Percentiles rank a stretch among this genome's conserved stretches.
phyloP scores from a whole-genome alignment of 1,140 invertebrate genomes.

The Nasonia vitripennis region DNA sequence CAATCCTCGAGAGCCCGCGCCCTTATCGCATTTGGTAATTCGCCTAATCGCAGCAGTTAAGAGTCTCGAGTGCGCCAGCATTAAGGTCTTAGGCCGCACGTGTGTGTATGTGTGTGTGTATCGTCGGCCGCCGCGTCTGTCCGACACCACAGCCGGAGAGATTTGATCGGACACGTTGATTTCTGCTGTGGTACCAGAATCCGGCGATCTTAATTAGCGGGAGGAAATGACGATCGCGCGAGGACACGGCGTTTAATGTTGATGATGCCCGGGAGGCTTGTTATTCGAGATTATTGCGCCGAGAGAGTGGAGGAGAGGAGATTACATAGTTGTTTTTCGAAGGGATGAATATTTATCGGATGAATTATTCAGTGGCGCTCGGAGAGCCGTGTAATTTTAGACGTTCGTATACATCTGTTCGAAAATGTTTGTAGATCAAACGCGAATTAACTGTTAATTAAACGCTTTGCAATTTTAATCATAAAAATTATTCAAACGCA shows the following conservation, averaged over 20 bases:
- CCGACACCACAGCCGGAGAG: background rate
- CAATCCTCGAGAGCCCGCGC: conserved; percentile 11
- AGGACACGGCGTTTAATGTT: conserved; percentile 9
- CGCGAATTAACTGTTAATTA: too few species aligned
- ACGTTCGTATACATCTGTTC: too few species aligned
- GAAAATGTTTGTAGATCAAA: too few species aligned
- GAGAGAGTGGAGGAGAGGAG: background rate
- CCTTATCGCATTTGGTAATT: conserved; percentile 50
- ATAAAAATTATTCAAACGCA: too few species aligned
- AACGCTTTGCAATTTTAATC: too few species aligned
- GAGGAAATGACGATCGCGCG: conserved; percentile 48
- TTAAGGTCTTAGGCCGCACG: conserved; percentile 42
- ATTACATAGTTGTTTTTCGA: background rate
- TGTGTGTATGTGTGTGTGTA: background rate
- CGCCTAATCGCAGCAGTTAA: conserved; percentile 47
- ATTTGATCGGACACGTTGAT: conserved; percentile 39
- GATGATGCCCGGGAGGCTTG: background rate
- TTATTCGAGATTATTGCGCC: background rate
- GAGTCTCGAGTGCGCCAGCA: conserved; percentile 28
- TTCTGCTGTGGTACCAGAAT: background rate
- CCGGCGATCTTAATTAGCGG: conserved; percentile 44
- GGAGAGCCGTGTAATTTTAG: too few species aligned
- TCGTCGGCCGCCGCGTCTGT: background rate
- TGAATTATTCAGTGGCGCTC: too few species aligned
- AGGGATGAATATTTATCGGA: too few species aligned